Base-by-base conservation (phyloP, 2,113 vertebrate genomes). In the Rhombomys opimus region DNA sequence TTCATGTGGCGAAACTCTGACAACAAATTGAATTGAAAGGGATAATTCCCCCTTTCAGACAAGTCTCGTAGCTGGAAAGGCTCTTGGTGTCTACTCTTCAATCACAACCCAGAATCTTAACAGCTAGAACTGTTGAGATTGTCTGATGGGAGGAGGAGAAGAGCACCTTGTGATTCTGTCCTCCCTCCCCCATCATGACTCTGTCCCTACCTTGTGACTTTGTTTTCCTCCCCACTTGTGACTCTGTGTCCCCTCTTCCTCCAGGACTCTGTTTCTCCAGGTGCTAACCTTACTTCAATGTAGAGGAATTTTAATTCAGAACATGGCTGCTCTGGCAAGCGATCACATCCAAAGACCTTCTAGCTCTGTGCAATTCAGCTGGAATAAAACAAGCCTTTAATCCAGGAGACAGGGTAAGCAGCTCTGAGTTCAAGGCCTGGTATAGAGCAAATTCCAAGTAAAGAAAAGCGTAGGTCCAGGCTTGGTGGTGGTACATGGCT, bases 11-110 rank as follows among this genome's bases (percentile, higher is more conserved):
- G 50, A 59, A 41, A 59, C 15, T 57, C 27, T 50, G 87, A 52
- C 82, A 91, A 81, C 59, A 52, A 67, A 78, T 57, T 94, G 57
- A 14, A 70, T 5, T 4, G 77, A 38, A 92, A 92, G 63, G 38
- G 13, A 65, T 96, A 85, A 88, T 82, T 90, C 63, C 32, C 85
- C 52, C 82, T 23, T 63, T 22, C 91, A 94, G 92, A 91, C 41
- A 93, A 95, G 67, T 80, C 61, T 73, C 41, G 38, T n/a, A 35
- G 61, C 65, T 85, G 38, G 38, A 23, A 78, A 41, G 35, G 57
- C 30, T 65, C 32, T 77, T 70, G 41, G 35, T 77, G 32, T 3
- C 35, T 15, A 23, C 54, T 86, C 7, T n/a, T 90, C 86, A 73
- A 75, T 81, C 91, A 86, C 67, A 80, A 89, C 12, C 30, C 27